phyloP scores from a whole-genome alignment of 2,888 invertebrate species.

The Apocheima hispidaria region DNA sequence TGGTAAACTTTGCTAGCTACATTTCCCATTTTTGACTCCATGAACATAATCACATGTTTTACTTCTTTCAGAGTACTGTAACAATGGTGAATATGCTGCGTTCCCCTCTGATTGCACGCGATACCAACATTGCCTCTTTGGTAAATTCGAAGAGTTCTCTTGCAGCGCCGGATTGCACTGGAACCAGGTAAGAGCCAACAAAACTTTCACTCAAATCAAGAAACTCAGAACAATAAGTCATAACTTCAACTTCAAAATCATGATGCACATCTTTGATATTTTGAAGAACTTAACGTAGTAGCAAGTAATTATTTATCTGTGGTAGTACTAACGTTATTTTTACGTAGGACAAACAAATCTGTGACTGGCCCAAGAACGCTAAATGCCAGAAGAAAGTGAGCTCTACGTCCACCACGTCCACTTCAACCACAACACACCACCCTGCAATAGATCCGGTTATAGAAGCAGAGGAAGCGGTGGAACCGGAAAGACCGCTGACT shows the following conservation, averaged over 20 bases:
- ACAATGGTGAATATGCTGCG: constrained; percentile 88
- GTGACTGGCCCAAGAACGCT: constrained; percentile 90
- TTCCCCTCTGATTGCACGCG: constrained; percentile 90
- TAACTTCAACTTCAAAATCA: neutral
- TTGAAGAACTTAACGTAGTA: no score
- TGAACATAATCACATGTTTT: neutral
- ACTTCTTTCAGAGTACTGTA: constrained; percentile 74
- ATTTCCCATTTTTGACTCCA: neutral
- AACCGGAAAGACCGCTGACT: constrained; percentile 39
- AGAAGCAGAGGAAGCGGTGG: constrained; percentile 37
- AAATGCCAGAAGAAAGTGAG: constrained; percentile 80
- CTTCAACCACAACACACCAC: constrained; percentile 54
- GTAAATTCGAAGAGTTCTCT: constrained; percentile 89
- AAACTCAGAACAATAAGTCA: neutral
- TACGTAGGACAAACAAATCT: constrained; percentile 86
- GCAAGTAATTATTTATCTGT: no score
- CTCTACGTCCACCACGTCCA: constrained; percentile 55
- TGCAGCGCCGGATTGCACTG: constrained; percentile 91
- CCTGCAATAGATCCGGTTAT: constrained; percentile 50
- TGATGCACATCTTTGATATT: no score
- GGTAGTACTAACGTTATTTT: neutral
- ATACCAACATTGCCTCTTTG: constrained; percentile 93
- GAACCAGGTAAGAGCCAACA: constrained; percentile 84
- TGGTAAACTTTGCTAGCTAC: no score
- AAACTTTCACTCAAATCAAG: neutral